Conservation (phyloP, 1,140 invertebrate genomes). For the Pachypeltis micranthus region DNA sequence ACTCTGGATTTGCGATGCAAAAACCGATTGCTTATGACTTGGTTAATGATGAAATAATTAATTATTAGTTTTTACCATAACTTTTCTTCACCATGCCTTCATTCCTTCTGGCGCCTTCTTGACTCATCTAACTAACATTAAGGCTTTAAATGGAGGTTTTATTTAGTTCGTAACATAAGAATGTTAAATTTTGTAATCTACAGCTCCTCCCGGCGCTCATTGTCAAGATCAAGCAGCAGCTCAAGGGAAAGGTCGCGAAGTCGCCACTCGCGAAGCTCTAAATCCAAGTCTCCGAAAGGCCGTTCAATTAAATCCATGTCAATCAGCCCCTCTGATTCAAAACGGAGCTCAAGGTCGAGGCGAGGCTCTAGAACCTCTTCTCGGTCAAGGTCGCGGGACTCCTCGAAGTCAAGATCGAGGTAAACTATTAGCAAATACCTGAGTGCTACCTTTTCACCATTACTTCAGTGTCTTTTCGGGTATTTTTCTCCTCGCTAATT, state of each 20-base stretch:
- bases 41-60: too few species aligned
- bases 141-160: background rate
- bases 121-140: background rate
- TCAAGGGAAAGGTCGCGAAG: conserved; percentile 6
- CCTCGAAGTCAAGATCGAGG: conserved; percentile 19
- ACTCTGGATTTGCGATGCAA: background rate
- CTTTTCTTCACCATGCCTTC: too few species aligned
- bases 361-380: background rate
- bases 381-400: conserved; percentile 13
- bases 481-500: too few species aligned
- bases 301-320: conserved; percentile 18
- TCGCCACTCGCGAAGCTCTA: background rate
- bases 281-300: conserved; percentile 7
- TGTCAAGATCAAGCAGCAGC: conserved; percentile 12
- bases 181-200: background rate
- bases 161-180: background rate
- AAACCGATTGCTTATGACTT: background rate
- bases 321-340: conserved; percentile 15
- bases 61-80: too few species aligned
- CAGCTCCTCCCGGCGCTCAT: conserved; percentile 16
- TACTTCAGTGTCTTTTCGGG: too few species aligned
- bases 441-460: too few species aligned
- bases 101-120: background rate
- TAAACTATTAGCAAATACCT: conserved; percentile 12
- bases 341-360: background rate